Evolutionary conservation across 2,113 vertebrate genomes (phyloP).

Genomic region (Nettapus auritus): DNA sequence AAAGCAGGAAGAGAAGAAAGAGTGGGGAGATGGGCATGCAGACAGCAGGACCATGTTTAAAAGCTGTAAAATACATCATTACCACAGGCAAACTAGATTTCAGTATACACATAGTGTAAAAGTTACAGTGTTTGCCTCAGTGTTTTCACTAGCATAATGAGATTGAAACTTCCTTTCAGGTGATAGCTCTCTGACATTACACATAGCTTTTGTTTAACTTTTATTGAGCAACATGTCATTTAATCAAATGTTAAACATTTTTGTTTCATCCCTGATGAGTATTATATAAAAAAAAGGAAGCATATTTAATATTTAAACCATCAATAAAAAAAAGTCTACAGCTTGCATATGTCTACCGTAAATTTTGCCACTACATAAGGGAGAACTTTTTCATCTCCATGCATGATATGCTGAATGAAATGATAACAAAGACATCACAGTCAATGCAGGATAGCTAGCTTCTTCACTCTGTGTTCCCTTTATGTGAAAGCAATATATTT

Average conservation of each 20-base stretch:
- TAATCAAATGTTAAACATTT: slow-evolving; percentile 6
- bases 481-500: not conserved
- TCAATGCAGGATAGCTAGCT: not conserved
- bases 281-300: not conserved
- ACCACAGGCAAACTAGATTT: not conserved
- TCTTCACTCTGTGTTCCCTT: not conserved
- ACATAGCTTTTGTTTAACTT: slow-evolving; percentile 14
- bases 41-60: not conserved
- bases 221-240: slow-evolving; percentile 15
- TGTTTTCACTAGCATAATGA: slow-evolving; percentile 1
- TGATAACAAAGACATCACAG: not conserved
- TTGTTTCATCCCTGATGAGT: not conserved
- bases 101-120: not conserved
- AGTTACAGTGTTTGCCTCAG: not conserved
- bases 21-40: no score
- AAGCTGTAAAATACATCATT: not conserved
- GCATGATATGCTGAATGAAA: not conserved
- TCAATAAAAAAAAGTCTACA: not conserved
- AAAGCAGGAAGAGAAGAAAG: not conserved
- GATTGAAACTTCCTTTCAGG: not conserved
- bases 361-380: not conserved
- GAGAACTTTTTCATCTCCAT: not conserved
- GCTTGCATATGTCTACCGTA: fast-evolving
- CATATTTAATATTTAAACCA: slow-evolving; percentile 36
- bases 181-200: not conserved